phyloP scores from a whole-genome alignment of 2,797 vertebrate species.

The Leptodactylus fallax region DNA sequence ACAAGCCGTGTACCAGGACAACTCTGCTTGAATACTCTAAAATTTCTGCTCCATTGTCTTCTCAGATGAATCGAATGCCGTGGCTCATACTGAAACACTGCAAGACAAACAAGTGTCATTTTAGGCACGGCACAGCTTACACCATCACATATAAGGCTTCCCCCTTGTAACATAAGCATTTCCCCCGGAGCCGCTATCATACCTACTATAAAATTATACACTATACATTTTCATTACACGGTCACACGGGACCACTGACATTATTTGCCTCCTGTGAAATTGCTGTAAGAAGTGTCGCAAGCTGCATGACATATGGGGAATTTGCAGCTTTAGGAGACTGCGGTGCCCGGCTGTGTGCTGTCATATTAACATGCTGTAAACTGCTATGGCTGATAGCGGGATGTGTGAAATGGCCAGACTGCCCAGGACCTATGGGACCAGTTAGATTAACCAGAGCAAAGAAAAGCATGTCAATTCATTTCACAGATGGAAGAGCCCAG shows the following conservation, averaged over 20 bases:
- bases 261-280: background rate
- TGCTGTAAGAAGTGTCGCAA: too few relatives aligned
- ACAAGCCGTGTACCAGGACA: background rate
- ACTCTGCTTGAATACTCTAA: background rate
- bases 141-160: background rate
- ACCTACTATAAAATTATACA: background rate
- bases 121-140: background rate
- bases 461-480: conserved; percentile 24
- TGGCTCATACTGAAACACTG: background rate
- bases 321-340: background rate
- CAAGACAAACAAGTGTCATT: background rate
- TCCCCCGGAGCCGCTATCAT: background rate
- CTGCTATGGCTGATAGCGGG: background rate
- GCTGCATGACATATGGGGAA: background rate
- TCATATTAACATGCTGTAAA: conserved; percentile 36
- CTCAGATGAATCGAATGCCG: background rate
- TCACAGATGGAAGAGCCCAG: conserved; percentile 30
- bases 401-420: background rate
- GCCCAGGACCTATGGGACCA: conserved; percentile 13
- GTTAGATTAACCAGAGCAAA: background rate
- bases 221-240: background rate
- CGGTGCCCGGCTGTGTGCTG: background rate
- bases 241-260: background rate
- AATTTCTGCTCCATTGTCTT: background rate
- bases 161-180: background rate